Percentiles rank a stretch among this genome's conserved stretches.
phyloP scores from a whole-genome alignment of 2,113 vertebrate species.

The Sinocyclocheilus rhinocerous region DNA sequence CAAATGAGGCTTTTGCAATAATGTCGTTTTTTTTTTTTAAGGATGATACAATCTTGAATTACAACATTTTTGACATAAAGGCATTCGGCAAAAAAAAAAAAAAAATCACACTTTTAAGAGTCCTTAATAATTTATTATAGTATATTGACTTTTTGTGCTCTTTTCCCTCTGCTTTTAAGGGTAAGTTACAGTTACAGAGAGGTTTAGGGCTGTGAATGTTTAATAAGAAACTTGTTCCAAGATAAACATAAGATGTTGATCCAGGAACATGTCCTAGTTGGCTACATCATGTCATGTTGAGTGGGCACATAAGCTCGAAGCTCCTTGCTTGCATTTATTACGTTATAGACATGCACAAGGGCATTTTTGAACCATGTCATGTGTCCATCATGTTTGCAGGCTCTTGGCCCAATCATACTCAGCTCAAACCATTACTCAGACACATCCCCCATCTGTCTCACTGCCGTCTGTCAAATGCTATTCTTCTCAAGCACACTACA shows the following conservation, averaged over 20 bases:
- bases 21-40: too few species aligned
- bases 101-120: too few species aligned
- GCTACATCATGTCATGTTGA: neutral
- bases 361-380: conserved; percentile 9
- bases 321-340: neutral
- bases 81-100: too few species aligned
- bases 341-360: neutral
- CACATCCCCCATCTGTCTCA: neutral
- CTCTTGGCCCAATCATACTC: neutral
- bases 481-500: neutral
- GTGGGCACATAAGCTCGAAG: neutral
- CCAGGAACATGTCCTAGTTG: neutral
- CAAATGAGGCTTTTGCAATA: too few species aligned
- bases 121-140: too few species aligned
- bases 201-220: neutral
- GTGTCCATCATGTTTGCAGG: conserved; percentile 18
- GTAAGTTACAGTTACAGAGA: neutral
- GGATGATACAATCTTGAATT: too few species aligned
- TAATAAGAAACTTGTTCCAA: neutral
- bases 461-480: neutral
- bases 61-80: too few species aligned
- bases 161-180: neutral
- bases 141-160: neutral
- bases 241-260: neutral
- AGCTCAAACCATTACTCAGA: conserved; percentile 31